Evolutionary conservation across 1,140 invertebrate species (phyloP), one percentile per base, ranked within the genome.

Genomic region (Tyrophagus putrescentiae): DNA sequence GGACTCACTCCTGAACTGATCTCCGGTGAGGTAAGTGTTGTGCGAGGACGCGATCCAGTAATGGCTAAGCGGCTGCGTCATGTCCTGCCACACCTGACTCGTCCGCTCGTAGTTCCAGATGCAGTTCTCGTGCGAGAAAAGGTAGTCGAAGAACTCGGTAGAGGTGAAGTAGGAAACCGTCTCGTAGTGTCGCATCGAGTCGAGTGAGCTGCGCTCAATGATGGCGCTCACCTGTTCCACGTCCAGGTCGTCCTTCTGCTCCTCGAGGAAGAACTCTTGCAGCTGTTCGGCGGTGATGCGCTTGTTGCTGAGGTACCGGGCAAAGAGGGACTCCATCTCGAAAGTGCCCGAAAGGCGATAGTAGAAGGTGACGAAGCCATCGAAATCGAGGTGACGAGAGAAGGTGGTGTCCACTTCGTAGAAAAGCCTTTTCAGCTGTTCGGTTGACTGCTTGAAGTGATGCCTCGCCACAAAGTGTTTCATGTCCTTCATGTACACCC

Each of bases 1-100:
- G 3, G 91, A 96, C 69, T 97, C 91, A 71, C 90, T 95, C 34
- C 84, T 89, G 70, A 98, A 85, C 74, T 98, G 94, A 76, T 98
- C 93, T 7, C 93, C 94, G 39, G 89, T 97, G 36, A 98, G 75
- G 75, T 98, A 93, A 80, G 94, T 98, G 69, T 98, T 98, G 71
- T 98, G 94, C 1, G 91, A 96, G 0, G 92, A 96, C 2, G 92
- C 83, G 60, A 97, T 94, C 87, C 89, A 98, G 73, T 98, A 98
- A 73, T 93, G 82, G 2, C 85, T 80, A 9, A 98, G 70, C 1
- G 94, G 90, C 65, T 77, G 80, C 9, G 80, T 86, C 93, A 98
- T 98, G 68, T 96, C 87, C 71, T 97, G 90, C 65, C 79, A 83
- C 3, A 95, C 80, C 36, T 75, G 70, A 54, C 28, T 54, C 9